Base-by-base conservation (phyloP, 2,888 invertebrate species). In the Caradrina clavipalpis region DNA sequence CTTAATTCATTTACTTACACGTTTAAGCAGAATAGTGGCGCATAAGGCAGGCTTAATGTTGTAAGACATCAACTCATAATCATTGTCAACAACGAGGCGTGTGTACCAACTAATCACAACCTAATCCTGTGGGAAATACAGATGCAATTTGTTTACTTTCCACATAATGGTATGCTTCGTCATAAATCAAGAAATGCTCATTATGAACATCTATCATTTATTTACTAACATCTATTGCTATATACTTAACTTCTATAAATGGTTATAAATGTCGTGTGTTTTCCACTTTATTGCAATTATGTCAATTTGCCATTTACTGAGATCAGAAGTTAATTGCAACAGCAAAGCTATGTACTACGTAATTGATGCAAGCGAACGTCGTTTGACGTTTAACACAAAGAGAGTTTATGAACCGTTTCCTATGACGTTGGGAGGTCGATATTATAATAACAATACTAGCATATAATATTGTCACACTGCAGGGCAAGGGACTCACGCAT, bases 311-410 rank as follows among this genome's bases (percentile, higher is more conserved):
- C 51, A 65, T 81, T 69, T 57, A 45, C 64, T 10, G 45, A 78
- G 82, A 70, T 74, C 73, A 80, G 58, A 57, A 64, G 72, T 66
- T 80, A 67, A 68, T 68, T 68, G 57, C 53, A n/a, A 47, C 22
- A 45, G 50, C n/a, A 51, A 57, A 5, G 57, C 10, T 50, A 22
- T 13, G 45, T 62, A 47, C 49, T 61, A 50, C 15, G 55, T 72
- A 47, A 53, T 31, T 35, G 21, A 49, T 58, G 53, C 21, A 56
- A 56, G 51, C 49, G 45, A 62, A 53, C 55, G 65, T 50, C 54
- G 42, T 60, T 64, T 62, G 55, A 59, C 55, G 64, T 69, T 69
- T 1, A 17, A 53, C 5, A 59, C 62, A 64, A 76, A 58, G 63
- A 63, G 59, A 66, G 39, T 50, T 50, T 57, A 54, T 69, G 45